phyloP scores from a whole-genome alignment of 2,797 vertebrate species.

The Poeciliopsis infans region DNA sequence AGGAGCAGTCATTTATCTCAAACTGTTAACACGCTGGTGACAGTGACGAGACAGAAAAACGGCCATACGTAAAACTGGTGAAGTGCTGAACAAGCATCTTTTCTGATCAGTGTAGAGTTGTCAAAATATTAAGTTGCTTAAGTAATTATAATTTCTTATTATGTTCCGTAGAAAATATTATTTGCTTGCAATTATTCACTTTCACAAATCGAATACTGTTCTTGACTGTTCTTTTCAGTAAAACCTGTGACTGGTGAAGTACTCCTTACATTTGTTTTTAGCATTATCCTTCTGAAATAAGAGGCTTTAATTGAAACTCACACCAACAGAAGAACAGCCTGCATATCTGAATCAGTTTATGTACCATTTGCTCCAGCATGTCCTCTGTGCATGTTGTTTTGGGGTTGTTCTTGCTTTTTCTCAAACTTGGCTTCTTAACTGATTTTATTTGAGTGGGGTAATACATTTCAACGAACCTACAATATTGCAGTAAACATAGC shows the following conservation, averaged over 20 bases:
- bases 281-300: too few relatives aligned
- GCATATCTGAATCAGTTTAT: not conserved
- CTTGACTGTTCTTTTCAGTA: too few relatives aligned
- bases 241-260: not conserved
- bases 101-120: not conserved
- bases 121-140: not conserved
- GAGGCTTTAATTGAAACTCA: not conserved
- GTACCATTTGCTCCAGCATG: not conserved
- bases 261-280: not conserved
- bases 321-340: not conserved
- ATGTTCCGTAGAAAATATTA: not conserved
- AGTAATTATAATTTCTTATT: not conserved
- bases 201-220: not conserved
- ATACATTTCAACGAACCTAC: too few relatives aligned
- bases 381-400: too few relatives aligned
- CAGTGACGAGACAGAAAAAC: slow-evolving; percentile 37
- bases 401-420: not conserved
- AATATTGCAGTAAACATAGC: too few relatives aligned
- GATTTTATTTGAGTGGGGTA: too few relatives aligned
- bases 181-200: not conserved
- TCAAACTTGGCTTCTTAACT: not conserved
- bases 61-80: slow-evolving; percentile 10
- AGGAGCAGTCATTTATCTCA: slow-evolving; percentile 68
- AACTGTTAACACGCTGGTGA: slow-evolving; percentile 40
- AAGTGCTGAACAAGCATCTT: slow-evolving; percentile 58